These are phyloP conservation scores for Neoscelio sp. DNA, from an alignment of 2,888 invertebrate genomes.

Conservation along the genomic window DNA sequence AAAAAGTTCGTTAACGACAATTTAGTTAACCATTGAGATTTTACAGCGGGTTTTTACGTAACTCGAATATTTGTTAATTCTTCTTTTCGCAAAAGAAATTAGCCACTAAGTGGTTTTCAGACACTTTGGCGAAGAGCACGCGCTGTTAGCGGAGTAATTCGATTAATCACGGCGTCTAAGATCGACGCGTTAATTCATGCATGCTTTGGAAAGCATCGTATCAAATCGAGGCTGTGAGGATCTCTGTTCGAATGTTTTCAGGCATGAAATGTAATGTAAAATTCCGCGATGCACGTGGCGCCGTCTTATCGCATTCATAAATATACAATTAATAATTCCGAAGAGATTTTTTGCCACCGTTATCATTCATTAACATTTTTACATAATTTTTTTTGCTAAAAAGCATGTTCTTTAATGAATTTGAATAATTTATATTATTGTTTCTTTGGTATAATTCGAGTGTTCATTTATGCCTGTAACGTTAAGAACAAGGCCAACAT, in stretches of 20 bases:
- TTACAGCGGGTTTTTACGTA: not conserved
- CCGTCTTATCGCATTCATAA: slow-evolving; percentile 68
- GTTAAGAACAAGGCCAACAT: slow-evolving; percentile 34
- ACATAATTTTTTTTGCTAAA: slow-evolving; percentile 27
- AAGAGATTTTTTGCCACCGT: slow-evolving; percentile 45
- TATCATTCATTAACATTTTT: slow-evolving; percentile 31
- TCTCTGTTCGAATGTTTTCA: slow-evolving; percentile 77
- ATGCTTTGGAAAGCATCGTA: slow-evolving; percentile 75
- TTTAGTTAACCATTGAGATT: slow-evolving; percentile 1
- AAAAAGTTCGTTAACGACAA: slow-evolving; percentile 1
- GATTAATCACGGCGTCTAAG: slow-evolving; percentile 60
- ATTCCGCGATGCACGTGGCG: slow-evolving; percentile 78
- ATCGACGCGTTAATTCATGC: slow-evolving; percentile 76
- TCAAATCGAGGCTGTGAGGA: slow-evolving; percentile 70
- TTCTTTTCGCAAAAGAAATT: slow-evolving; percentile 11
- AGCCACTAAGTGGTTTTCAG: slow-evolving; percentile 44
- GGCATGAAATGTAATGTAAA: slow-evolving; percentile 80
- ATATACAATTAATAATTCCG: slow-evolving; percentile 56
- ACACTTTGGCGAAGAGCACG: slow-evolving; percentile 44
- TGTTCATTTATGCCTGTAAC: slow-evolving; percentile 22
- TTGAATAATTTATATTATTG: not conserved
- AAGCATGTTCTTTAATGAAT: slow-evolving; percentile 6
- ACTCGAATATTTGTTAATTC: slow-evolving; percentile 5
- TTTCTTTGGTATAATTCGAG: slow-evolving; percentile 21
- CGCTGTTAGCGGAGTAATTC: slow-evolving; percentile 41